These are phyloP conservation scores for Heteractis magnifica DNA, from an alignment of 92 coral and sea anemone species.

Conservation along the genomic window DNA sequence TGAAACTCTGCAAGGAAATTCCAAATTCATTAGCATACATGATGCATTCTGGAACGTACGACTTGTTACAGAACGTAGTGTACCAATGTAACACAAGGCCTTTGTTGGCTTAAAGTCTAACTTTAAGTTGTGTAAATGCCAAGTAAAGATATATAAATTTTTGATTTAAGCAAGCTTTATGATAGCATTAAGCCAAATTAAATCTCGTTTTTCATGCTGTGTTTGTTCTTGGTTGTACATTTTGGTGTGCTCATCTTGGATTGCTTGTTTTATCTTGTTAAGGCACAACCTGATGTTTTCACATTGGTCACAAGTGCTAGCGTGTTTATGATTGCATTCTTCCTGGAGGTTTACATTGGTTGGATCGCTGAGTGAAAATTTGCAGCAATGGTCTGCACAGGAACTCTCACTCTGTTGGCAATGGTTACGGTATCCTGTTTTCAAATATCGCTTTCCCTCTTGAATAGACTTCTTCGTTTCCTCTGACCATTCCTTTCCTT, in stretches of 20 bases:
- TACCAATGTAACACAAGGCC: no score
- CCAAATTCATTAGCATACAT: no score
- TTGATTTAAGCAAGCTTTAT: no score
- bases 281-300: constrained; percentile 13
- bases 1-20: no score
- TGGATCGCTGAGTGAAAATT: constrained; percentile 39
- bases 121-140: no score
- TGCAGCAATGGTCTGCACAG: constrained; percentile 53
- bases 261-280: constrained; percentile 11
- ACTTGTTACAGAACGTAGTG: no score
- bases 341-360: constrained; percentile 31
- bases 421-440: constrained; percentile 33
- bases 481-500: constrained; percentile 26
- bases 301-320: constrained; percentile 22
- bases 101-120: no score
- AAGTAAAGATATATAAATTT: no score
- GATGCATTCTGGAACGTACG: no score
- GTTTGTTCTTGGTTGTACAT: constrained; percentile 37
- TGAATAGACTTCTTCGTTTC: constrained; percentile 22
- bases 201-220: no score
- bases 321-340: constrained; percentile 23
- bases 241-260: constrained; percentile 1
- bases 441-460: constrained; percentile 41
- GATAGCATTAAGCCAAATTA: no score
- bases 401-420: constrained; percentile 31